Base-by-base conservation (phyloP, 2,113 vertebrate species). In the Progne subis region DNA sequence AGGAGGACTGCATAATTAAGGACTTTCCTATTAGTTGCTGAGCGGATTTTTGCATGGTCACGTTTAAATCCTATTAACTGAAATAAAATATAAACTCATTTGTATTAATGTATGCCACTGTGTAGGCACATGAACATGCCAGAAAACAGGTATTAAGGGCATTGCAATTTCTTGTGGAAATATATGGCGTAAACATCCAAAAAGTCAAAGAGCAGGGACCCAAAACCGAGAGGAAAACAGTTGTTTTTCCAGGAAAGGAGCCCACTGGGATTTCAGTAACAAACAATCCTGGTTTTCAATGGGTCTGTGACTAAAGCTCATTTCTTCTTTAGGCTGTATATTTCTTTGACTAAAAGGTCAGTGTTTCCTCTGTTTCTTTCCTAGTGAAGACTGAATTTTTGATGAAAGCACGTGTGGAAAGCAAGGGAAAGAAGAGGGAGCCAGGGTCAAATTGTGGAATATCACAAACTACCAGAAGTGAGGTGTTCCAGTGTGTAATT, bases 71-170 rank as follows among this genome's bases (percentile, higher is more conserved):
- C 34, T 81, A 52, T 94, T 92, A 83, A 83, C 39, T 18, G 64
- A 91, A 93, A 83, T 47, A 83, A 65, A 68, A 8, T 71, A 44
- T 86, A 88, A 94, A 83, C 60, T 83, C 55, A 75, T 97, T 96
- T 88, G 8, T 88, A 90, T 94, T 97, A 76, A 80, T 70, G 7
- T 83, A 86, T 93, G 82, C 64, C 39, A 44, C 55, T 18, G 8
- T 32, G 47, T 55, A 78, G 82, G 15, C 55, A 50, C 18, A 16
- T 24, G 63, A 43, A 26, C 1, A 0, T 80, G 71, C 56, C 32
- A 57, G 32, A 81, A 10, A 88, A 77, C 49, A 50, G 32, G 34
- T 74, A 46, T 39, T 46, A 57, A 59, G 50, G 47, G 21, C 23
- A 20, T 17, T 67, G 46, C 14, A 63, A 41, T n/a, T 61, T 79